Conservation (phyloP, 2,113 vertebrate species). For the Tragelaphus scriptus region DNA sequence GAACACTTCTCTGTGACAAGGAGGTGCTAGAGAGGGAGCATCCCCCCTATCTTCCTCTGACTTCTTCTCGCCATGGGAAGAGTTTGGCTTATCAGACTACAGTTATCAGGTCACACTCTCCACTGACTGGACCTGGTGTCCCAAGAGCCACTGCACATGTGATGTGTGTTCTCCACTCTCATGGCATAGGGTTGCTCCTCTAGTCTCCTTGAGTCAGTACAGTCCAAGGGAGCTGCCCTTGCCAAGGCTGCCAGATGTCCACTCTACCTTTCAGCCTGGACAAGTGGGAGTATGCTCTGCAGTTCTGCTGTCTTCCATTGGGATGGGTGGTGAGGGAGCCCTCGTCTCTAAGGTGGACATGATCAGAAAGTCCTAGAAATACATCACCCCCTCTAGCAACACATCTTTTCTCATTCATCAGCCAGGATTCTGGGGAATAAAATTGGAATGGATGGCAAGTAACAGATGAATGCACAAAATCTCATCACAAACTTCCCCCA, state of each 20-base stretch:
- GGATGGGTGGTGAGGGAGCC: not conserved
- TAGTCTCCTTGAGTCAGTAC: not conserved
- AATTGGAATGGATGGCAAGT: not conserved
- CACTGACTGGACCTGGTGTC: not conserved
- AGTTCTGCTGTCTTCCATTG: not conserved
- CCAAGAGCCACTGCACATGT: rapidly evolving
- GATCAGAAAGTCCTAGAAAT: not conserved
- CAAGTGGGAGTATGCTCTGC: not conserved
- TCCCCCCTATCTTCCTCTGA: too few relatives aligned
- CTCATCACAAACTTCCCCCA: not conserved
- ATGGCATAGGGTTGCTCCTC: not conserved
- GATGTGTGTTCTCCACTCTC: not conserved
- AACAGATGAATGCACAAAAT: not conserved
- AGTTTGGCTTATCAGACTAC: not conserved
- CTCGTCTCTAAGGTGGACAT: not conserved
- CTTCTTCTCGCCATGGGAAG: not conserved
- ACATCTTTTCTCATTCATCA: not conserved
- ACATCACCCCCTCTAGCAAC: not conserved
- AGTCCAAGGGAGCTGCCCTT: not conserved
- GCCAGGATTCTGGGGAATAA: not conserved
- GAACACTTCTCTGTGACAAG: not conserved
- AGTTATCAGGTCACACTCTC: not conserved
- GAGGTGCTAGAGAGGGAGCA: not conserved
- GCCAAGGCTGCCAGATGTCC: not conserved
- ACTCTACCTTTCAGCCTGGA: not conserved